Conservation (phyloP, 1,140 invertebrate genomes). For the Araneus ventricosus region DNA sequence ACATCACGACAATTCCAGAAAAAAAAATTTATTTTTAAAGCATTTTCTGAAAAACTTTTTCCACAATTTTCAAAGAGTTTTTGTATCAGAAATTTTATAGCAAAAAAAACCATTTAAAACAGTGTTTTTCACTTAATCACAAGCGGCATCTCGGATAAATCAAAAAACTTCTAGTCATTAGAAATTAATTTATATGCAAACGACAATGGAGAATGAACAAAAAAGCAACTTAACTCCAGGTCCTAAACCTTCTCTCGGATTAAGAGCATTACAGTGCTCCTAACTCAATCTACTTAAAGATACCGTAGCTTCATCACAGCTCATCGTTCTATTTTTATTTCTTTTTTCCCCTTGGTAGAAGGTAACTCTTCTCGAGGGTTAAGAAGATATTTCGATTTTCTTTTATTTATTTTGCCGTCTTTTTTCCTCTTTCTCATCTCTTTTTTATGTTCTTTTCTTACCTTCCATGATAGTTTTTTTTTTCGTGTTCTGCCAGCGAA, state of each 20-base stretch:
- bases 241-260: neutral
- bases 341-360: neutral
- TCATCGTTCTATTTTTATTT: neutral
- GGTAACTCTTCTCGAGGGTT: neutral
- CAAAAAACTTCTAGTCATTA: too few species aligned
- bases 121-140: too few species aligned
- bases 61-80: too few species aligned
- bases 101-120: too few species aligned
- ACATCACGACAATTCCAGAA: too few species aligned
- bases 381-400: conserved; percentile 39
- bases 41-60: too few species aligned
- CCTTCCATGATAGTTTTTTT: neutral
- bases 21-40: too few species aligned
- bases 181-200: too few species aligned
- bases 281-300: conserved; percentile 35
- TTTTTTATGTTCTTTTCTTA: neutral
- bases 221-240: neutral
- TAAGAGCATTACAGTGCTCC: conserved; percentile 2
- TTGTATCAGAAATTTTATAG: too few species aligned
- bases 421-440: neutral
- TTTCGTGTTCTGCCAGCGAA: neutral
- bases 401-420: conserved; percentile 15
- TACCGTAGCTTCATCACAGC: conserved; percentile 8
- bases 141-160: too few species aligned
- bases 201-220: neutral